A percentile compares a stretch with the other conserved stretches of the same genome.
These are phyloP conservation scores for Psilopogon haemacephalus DNA, from an alignment of 2,113 vertebrate genomes.

Conservation along the genomic window DNA sequence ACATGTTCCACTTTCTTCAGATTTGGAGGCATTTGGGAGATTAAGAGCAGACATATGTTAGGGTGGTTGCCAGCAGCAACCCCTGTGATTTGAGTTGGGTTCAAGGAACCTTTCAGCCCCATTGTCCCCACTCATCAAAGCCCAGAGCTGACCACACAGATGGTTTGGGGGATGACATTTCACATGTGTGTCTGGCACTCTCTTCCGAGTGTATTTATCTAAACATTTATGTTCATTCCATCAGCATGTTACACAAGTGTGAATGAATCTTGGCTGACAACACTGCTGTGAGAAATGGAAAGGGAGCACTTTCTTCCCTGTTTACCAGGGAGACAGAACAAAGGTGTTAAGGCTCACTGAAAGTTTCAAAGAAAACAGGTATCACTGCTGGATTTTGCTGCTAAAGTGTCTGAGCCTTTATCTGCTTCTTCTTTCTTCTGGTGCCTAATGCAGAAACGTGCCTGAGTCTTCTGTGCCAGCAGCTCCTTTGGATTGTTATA, in stretches of 20 bases:
- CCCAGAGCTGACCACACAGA: background rate
- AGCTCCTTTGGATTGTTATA: background rate
- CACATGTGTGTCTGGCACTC: background rate
- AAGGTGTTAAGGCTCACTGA: background rate
- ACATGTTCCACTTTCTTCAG: background rate
- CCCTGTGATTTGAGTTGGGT: background rate
- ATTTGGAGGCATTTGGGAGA: conserved; percentile 11
- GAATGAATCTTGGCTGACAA: conserved; percentile 27
- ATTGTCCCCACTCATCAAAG: conserved; percentile 9
- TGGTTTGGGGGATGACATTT: background rate
- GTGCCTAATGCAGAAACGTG: background rate
- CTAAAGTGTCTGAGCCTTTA: background rate
- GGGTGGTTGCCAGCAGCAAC: conserved; percentile 18
- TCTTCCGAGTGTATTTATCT: conserved; percentile 1
- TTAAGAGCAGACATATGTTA: conserved; percentile 33
- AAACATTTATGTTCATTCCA: conserved; percentile 36
- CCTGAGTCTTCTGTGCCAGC: background rate
- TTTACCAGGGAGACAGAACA: background rate
- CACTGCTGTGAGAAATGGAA: background rate
- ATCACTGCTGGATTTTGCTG: background rate
- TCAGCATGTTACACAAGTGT: conserved; percentile 17
- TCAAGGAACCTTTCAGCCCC: conserved; percentile 32
- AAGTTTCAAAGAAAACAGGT: background rate
- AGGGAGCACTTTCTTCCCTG: background rate
- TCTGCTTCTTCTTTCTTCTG: background rate